Base-by-base conservation (phyloP, 2,113 vertebrate genomes). In the Bubo bubo region DNA sequence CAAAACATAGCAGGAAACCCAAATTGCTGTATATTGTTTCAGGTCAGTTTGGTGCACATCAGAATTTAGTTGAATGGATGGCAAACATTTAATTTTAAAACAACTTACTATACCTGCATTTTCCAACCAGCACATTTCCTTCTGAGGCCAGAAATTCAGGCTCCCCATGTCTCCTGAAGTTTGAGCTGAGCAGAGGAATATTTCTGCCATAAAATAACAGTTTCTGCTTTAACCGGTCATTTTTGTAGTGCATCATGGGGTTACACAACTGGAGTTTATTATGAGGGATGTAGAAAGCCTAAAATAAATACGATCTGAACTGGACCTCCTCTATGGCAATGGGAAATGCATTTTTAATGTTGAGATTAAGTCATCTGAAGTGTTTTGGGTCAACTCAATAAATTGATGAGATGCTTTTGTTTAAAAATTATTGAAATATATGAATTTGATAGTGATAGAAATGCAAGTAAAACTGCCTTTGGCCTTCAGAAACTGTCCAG, bases 61-160 rank as follows among this genome's bases (percentile, higher is more conserved):
- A 79, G 52, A 87, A 67, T 79, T 50, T 28, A 55, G 37, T 60
- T 93, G 72, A 94, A 67, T 39, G 28, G 21, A 27, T 70, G 89
- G 66, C 56, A 87, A 96, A 75, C 41, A 52, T 83, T 93, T 88
- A 43, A 34, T 93, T 97, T 88, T 76, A 60, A 90, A 92, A 27
- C 43, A 73, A 28, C 24, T 88, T 68, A 27, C 28, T 52, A 55
- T 87, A 92, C 62, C 62, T 91, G 50, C n/a, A 35, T 77, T 91
- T 96, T 90, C 59, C 67, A 86, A 64, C 41, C 28, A 68, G 22
- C 24, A 17, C 14, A 19, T 88, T 91, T 83, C 35, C 43, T 30
- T 95, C 43, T 4, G 8, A 80, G 53, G 41, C 45, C 63, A 92
- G 75, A 90, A 90, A 90, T 95, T 85, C 50, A 91, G 88, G 37